Base-by-base conservation (phyloP, 2,113 vertebrate species). In the Tetrax tetrax region DNA sequence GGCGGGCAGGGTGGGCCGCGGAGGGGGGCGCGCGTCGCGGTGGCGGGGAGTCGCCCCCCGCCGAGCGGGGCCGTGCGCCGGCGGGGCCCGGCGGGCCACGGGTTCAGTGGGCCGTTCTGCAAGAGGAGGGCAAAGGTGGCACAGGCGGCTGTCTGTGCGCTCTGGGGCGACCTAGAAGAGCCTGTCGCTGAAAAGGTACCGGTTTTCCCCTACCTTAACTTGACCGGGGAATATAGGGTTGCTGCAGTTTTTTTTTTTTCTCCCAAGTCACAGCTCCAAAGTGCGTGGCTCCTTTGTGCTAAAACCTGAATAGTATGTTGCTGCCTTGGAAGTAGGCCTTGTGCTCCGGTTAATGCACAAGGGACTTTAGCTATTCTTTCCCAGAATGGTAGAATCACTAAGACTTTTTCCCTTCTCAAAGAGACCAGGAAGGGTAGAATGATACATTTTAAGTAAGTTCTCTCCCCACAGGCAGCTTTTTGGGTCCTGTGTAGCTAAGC, bases 81-180 rank as follows among this genome's bases (percentile, higher is more conserved):
- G 0, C 0, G 61, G 17, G 4, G 43, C 28, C 47, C 7, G 2
- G 35, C 6, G 2, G 29, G 18, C 10, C 47, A 8, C 14, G 33
- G 47, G 0, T 24, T 12, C 0, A 1, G 2, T 7, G 1, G 33
- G 1, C 7, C 2, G 6, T 24, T 38, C 4, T 31, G 63, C 24
- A 14, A 20, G 47, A 21, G 3, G 50, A 27, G n/a, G 37, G 5
- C 35, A 7, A 1, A 48, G 83, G 60, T 25, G 4, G 1, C 7
- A 1, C 0, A 3, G 45, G 11, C 11, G 7, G 6, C 3, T 8
- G 12, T 1, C 3, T 20, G 51, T 33, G 22, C 16, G 22, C 16
- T 6, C 5, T 11, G 29, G 6, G 54, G 68, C 1, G 24, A 8
- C 31, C 64, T 20, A 1, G 31, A 5, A 4, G 56, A n/a, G 29